phyloP scores from a whole-genome alignment of 1,140 invertebrate genomes.

The Cryptotermes secundus region DNA sequence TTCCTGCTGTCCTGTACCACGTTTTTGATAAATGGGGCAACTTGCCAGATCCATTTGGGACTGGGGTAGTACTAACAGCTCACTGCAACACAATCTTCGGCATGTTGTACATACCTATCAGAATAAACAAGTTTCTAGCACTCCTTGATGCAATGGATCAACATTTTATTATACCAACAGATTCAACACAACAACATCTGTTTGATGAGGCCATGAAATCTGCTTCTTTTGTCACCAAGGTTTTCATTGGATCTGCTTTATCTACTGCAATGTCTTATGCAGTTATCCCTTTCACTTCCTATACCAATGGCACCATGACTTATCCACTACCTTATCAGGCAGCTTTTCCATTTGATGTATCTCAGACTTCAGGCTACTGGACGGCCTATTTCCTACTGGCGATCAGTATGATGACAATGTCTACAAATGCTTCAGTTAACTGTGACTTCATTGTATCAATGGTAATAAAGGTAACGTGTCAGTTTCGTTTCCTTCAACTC shows the following conservation, averaged over 20 bases:
- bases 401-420: background rate
- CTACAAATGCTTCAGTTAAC: background rate
- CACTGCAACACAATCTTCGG: background rate
- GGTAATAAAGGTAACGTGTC: background rate
- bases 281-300: background rate
- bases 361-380: background rate
- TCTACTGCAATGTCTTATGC: background rate
- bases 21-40: background rate
- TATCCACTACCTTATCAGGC: background rate
- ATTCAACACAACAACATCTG: background rate
- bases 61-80: background rate
- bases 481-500: background rate
- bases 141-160: background rate
- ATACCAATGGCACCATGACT: background rate
- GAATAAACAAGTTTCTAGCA: background rate
- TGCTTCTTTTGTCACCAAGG: background rate
- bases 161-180: background rate
- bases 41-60: background rate
- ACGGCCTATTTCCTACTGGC: background rate
- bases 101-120: background rate
- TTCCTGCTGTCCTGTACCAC: background rate
- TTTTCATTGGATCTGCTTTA: background rate
- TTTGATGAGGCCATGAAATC: background rate
- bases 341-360: background rate
- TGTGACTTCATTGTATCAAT: background rate